A percentile compares a stretch with the other conserved stretches of the same genome.
These are phyloP conservation scores for Drosophila subquinaria DNA, from an alignment of 2,888 invertebrate species.

Conservation along the genomic window DNA sequence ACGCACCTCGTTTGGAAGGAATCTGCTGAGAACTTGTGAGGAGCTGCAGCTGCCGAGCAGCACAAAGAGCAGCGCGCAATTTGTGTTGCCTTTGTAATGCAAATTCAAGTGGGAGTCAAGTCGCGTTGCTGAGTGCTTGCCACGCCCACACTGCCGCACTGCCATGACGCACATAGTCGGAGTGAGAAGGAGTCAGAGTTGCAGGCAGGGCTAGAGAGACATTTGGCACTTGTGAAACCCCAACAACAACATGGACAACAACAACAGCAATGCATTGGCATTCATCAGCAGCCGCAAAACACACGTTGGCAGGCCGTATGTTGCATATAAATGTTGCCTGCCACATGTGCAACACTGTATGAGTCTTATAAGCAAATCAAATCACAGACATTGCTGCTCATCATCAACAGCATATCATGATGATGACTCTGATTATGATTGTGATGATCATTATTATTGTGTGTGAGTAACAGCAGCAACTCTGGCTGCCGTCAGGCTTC, in stretches of 20 bases:
- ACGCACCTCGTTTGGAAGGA: constrained; percentile 25
- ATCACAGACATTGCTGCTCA: constrained; percentile 43
- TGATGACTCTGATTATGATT: constrained; percentile 36
- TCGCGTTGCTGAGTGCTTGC: constrained; percentile 70
- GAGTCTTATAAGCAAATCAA: constrained; percentile 65
- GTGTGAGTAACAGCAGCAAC: constrained; percentile 38
- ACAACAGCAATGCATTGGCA: constrained; percentile 65
- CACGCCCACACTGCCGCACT: constrained; percentile 61
- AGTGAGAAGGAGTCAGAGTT: constrained; percentile 24
- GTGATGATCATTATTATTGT: constrained; percentile 41
- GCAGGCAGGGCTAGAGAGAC: constrained; percentile 41
- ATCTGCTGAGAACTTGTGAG: constrained; percentile 37
- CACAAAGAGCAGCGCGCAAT: constrained; percentile 76
- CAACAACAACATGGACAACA: constrained; percentile 30
- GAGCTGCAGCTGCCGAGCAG: constrained; percentile 43
- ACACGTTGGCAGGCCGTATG: constrained; percentile 74
- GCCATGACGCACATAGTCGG: constrained; percentile 35
- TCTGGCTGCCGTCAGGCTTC: constrained; percentile 17
- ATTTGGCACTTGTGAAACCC: constrained; percentile 69
- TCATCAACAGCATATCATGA: constrained; percentile 44
- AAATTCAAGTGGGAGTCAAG: constrained; percentile 81
- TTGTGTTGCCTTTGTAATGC: constrained; percentile 80
- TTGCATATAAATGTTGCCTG: constrained; percentile 74
- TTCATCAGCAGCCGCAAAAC: constrained; percentile 73
- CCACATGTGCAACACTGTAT: constrained; percentile 57